These are phyloP conservation scores for Stichodactyla helianthus DNA, from an alignment of 64 coral and sea anemone species.

Conservation along the genomic window DNA sequence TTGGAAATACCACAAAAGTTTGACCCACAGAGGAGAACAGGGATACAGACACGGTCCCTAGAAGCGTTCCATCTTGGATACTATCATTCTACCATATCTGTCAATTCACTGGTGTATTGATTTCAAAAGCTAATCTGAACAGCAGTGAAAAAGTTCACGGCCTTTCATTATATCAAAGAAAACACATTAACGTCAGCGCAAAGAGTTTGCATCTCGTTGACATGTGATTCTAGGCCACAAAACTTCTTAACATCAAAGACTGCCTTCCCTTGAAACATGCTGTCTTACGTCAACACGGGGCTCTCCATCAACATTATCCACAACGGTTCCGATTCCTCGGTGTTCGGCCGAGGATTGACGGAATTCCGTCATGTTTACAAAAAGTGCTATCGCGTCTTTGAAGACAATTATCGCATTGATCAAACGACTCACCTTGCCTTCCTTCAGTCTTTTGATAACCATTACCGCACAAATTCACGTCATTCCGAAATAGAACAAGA, in stretches of 20 bases:
- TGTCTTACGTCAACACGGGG: neutral
- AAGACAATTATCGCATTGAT: conserved; percentile 23
- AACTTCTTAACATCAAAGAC: neutral
- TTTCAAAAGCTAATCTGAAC: conserved; percentile 18
- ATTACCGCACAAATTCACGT: conserved; percentile 3
- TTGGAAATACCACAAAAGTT: neutral
- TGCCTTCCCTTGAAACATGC: neutral
- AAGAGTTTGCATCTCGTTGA: neutral
- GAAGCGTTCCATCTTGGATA: neutral
- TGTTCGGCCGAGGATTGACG: neutral
- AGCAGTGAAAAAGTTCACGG: conserved; percentile 2
- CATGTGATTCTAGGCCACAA: neutral
- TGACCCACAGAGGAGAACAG: neutral
- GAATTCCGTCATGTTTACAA: conserved; percentile 27
- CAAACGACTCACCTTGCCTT: neutral
- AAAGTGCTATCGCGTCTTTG: neutral
- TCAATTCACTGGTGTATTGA: neutral
- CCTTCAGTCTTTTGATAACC: neutral
- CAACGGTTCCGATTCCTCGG: neutral
- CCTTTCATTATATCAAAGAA: conserved; percentile 18
- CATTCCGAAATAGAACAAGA: conserved; percentile 13
- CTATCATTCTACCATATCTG: conserved; percentile 1
- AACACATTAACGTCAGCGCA: conserved; percentile 13
- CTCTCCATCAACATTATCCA: neutral
- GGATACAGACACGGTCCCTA: neutral